These are phyloP conservation scores for Crocuta crocuta DNA, from an alignment of 2,113 vertebrate genomes.

Conservation along the genomic window DNA sequence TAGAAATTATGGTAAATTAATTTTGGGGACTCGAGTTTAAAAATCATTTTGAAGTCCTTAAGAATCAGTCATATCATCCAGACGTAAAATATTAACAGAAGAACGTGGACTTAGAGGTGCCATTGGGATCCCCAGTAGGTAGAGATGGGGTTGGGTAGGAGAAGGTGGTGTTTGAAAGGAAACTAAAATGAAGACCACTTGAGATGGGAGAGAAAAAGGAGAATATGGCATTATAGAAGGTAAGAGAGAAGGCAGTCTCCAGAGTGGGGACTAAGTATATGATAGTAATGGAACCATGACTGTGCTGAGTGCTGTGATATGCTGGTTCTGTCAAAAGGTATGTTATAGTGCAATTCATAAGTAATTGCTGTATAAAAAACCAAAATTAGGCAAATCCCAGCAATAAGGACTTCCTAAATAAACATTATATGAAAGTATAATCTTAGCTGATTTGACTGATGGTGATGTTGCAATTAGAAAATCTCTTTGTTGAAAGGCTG, in stretches of 20 bases:
- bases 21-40: background rate
- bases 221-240: background rate
- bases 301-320: background rate
- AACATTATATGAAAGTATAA: background rate
- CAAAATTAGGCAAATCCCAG: conserved; percentile 13
- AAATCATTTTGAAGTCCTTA: background rate
- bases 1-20: background rate
- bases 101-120: background rate
- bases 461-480: background rate
- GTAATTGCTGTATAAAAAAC: background rate
- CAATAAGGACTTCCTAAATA: background rate
- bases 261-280: background rate
- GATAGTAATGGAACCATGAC: background rate
- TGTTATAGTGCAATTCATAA: background rate
- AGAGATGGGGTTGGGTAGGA: background rate
- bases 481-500: background rate
- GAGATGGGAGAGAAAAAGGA: conserved; percentile 17
- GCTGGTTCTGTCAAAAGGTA: background rate
- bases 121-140: background rate
- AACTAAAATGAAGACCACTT: background rate
- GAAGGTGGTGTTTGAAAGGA: background rate
- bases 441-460: background rate
- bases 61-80: background rate
- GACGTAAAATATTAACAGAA: background rate
- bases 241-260: background rate